A percentile compares a stretch with the other conserved stretches of the same genome.
These are phyloP conservation scores for Drosophila murphyi DNA, from an alignment of 1,140 invertebrate species.

Conservation along the genomic window DNA sequence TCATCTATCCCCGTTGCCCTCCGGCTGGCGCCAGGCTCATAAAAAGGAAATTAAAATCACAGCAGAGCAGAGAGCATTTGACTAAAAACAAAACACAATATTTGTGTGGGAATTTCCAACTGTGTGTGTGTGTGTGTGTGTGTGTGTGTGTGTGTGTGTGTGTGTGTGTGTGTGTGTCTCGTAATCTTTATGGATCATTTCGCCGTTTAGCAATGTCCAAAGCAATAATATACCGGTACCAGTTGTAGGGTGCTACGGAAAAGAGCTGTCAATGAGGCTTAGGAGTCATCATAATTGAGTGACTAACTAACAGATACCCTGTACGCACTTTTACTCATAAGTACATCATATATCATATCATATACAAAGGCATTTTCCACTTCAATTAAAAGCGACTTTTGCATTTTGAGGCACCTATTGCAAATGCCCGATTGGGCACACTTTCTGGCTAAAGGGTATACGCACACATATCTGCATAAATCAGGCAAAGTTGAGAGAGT, in stretches of 20 bases:
- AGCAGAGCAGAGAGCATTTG: constrained; percentile 44
- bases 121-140: constrained; percentile 13
- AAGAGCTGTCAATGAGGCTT: background rate
- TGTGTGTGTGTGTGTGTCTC: background rate
- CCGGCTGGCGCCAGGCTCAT: constrained; percentile 49
- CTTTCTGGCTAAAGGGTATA: background rate
- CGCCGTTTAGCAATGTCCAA: constrained; percentile 41
- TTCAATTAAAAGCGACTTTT: no score
- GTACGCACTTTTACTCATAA: background rate
- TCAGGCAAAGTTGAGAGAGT: constrained; percentile 22
- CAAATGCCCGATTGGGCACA: no score
- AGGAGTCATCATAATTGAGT: no score
- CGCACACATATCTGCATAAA: constrained; percentile 11
- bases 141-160: background rate
- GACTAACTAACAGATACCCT: background rate
- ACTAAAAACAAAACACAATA: constrained; percentile 52
- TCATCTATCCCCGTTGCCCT: background rate
- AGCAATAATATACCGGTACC: background rate
- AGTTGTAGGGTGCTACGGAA: background rate
- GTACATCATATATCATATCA: no score
- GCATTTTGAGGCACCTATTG: no score
- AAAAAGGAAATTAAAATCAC: constrained; percentile 61
- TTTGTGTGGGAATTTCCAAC: constrained; percentile 18
- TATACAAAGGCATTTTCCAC: no score
- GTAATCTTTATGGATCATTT: constrained; percentile 57